A percentile compares a stretch with the other conserved stretches of the same genome.
These are phyloP conservation scores for Steinernema scapterisci DNA, from an alignment of 2,888 invertebrate species.

Conservation along the genomic window DNA sequence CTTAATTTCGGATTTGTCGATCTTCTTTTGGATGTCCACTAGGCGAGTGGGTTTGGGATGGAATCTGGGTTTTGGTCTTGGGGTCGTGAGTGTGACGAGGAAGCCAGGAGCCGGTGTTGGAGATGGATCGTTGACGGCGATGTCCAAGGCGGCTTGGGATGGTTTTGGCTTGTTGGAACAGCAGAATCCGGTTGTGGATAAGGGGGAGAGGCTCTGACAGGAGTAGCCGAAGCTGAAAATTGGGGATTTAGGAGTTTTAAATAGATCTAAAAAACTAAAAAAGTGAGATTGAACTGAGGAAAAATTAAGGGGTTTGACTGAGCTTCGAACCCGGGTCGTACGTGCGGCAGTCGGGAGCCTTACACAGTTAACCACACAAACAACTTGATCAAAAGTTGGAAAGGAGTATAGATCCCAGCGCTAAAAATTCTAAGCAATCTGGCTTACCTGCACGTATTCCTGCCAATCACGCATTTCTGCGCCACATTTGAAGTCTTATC, in stretches of 20 bases:
- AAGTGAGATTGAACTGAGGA: too few species aligned
- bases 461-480: conserved; percentile 41
- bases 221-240: not conserved
- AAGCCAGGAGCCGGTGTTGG: not conserved
- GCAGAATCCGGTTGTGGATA: conserved; percentile 3
- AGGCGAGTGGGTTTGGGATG: not conserved
- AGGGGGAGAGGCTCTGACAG: not conserved
- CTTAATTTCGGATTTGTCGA: conserved; percentile 5
- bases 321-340: too few species aligned
- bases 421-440: too few species aligned
- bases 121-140: not conserved
- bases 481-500: conserved; percentile 34
- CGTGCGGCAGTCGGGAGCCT: too few species aligned
- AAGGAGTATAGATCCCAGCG: too few species aligned
- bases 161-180: conserved; percentile 4
- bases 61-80: not conserved
- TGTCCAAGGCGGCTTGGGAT: not conserved
- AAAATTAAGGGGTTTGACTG: too few species aligned
- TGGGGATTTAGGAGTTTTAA: too few species aligned
- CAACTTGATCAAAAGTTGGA: too few species aligned
- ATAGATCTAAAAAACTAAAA: too few species aligned
- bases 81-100: not conserved
- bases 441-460: conserved; percentile 38
- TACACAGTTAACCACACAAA: too few species aligned
- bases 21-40: conserved; percentile 31